Percentiles rank a stretch among this genome's conserved stretches.
These are phyloP conservation scores for Manduca sexta DNA, from an alignment of 1,140 invertebrate species.

Conservation along the genomic window DNA sequence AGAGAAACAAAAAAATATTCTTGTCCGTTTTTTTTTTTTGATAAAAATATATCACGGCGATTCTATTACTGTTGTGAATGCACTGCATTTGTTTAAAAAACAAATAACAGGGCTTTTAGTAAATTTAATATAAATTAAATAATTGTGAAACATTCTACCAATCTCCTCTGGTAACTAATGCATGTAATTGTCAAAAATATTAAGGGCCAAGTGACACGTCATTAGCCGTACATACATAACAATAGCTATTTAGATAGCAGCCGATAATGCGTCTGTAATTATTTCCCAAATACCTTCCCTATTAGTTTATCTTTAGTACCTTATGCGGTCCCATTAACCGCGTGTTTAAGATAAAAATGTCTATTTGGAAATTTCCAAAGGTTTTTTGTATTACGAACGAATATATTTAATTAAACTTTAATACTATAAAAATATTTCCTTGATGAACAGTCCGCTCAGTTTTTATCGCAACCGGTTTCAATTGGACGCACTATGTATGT, in stretches of 20 bases:
- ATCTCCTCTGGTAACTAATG: no score
- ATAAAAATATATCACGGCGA: no score
- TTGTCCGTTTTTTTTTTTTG: no score
- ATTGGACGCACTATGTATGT: slow-evolving; percentile 6
- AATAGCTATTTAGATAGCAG: slow-evolving; percentile 25
- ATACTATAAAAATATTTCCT: slow-evolving; percentile 17
- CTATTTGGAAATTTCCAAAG: slow-evolving; percentile 54
- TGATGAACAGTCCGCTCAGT: slow-evolving; percentile 12
- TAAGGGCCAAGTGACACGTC: neutral
- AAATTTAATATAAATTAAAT: no score
- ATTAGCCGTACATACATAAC: neutral
- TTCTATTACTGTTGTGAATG: no score
- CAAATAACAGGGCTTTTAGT: no score
- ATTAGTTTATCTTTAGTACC: slow-evolving; percentile 52
- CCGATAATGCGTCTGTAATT: slow-evolving; percentile 28
- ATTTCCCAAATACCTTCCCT: slow-evolving; percentile 38
- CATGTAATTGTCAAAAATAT: neutral
- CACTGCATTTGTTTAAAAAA: no score
- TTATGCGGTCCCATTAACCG: slow-evolving; percentile 39
- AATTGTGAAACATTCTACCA: no score
- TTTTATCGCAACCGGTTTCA: slow-evolving; percentile 20
- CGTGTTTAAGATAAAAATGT: slow-evolving; percentile 45
- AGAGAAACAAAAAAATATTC: no score
- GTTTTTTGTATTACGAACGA: slow-evolving; percentile 1
- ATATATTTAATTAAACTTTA: slow-evolving; percentile 22